Evolutionary conservation across 1,140 invertebrate species (phyloP), one percentile per base, ranked within the genome.

Genomic region (Mizuhopecten yessoensis): DNA sequence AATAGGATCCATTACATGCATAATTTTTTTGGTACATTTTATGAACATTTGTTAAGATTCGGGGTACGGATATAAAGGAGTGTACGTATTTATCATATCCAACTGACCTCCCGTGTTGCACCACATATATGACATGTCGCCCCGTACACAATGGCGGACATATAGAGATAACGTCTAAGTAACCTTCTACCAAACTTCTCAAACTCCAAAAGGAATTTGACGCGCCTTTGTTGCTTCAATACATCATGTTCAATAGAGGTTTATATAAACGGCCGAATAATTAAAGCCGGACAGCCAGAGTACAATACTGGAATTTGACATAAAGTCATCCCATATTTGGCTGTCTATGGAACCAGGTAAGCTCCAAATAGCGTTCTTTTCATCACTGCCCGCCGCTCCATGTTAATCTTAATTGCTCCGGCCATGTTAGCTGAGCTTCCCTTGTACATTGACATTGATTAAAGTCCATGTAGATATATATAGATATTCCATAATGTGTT

Each of bases 171-270:
- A 9, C 57, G 57, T 1, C 57, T 75, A 75, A 75, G 57, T 75
- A 13, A 49, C 57, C 9, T 75, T n/a, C 5, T 75, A n/a, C 1
- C 57, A 5, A n/a, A n/a, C 57, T 75, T 75, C n/a, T n/a, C 57
- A n/a, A 75, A 17, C 57, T 75, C 57, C 57, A 23, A 75, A 75
- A 29, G 57, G n/a, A 75, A 75, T 75, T 29, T 29, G 23, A 75
- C 23, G n/a, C n/a, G n/a, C 57, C 57, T 75, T 75, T 75, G 57
- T 75, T 75, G n/a, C n/a, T 75, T 75, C 57, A 75, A 75, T 75
- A 75, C 57, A 75, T 29, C 23, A 3, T 75, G 57, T 75, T 75
- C 57, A 75, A 75, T 75, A 75, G 57, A 5, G 23, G n/a, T 29
- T 29, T 23, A 75, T 75, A 75, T 75, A 75, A 75, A 75, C 57